phyloP scores from a whole-genome alignment of 2,888 invertebrate genomes.

The Polietes domitor region DNA sequence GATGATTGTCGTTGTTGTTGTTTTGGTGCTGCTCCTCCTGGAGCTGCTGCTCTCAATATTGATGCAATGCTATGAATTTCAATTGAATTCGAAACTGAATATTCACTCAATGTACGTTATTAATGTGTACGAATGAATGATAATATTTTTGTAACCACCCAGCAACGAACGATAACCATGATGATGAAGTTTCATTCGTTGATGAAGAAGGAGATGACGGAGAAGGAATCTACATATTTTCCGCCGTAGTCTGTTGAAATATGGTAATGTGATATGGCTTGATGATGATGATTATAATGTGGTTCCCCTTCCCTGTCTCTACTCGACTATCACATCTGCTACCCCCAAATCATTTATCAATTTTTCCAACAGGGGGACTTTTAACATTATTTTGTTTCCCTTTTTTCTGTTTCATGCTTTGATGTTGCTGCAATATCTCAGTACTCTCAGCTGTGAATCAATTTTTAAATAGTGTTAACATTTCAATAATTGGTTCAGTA shows the following conservation, averaged over 20 bases:
- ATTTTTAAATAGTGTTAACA: slow-evolving; percentile 14
- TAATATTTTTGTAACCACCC: neutral
- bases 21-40: neutral
- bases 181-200: neutral
- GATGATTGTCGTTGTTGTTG: neutral
- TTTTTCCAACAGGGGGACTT: neutral
- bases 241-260: neutral
- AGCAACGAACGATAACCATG: neutral
- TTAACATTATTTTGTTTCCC: neutral
- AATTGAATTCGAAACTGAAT: slow-evolving; percentile 44
- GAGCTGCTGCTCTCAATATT: neutral
- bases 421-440: neutral
- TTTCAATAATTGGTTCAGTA: neutral
- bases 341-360: neutral
- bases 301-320: neutral
- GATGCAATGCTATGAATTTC: slow-evolving; percentile 44
- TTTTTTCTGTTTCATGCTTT: neutral
- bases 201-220: neutral
- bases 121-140: slow-evolving; percentile 19
- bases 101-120: slow-evolving; percentile 26
- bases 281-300: neutral
- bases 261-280: slow-evolving; percentile 4
- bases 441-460: neutral
- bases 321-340: neutral
- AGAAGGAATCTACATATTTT: neutral